A percentile compares a stretch with the other conserved stretches of the same genome.
These are phyloP conservation scores for Neotoma lepida DNA, from an alignment of 2,113 vertebrate genomes.

Conservation along the genomic window DNA sequence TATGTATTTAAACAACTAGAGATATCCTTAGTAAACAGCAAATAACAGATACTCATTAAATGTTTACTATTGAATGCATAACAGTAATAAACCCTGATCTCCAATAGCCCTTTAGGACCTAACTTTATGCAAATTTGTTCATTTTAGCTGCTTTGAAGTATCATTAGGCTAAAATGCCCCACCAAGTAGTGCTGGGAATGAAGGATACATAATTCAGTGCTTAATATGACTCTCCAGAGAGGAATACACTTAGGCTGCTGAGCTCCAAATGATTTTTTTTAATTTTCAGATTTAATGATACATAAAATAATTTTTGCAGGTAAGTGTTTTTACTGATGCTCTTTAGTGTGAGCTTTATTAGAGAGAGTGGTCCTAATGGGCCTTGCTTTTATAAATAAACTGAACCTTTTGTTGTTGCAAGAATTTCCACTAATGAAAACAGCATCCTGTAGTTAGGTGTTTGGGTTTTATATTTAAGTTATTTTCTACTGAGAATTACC, in stretches of 20 bases:
- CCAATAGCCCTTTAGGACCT: slow-evolving; percentile 62
- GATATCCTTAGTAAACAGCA: background rate
- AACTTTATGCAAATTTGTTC: slow-evolving; percentile 62
- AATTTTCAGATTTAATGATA: slow-evolving; percentile 71
- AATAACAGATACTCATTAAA: slow-evolving; percentile 52
- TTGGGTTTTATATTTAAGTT: background rate
- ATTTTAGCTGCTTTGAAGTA: slow-evolving; percentile 64
- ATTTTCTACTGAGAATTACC: background rate
- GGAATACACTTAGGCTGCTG: background rate
- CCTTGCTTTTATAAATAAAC: slow-evolving; percentile 61
- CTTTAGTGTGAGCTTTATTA: slow-evolving; percentile 45
- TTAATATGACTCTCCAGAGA: slow-evolving; percentile 42
- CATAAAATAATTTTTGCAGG: slow-evolving; percentile 66
- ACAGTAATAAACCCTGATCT: slow-evolving; percentile 63
- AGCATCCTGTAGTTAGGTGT: background rate
- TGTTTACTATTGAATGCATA: slow-evolving; percentile 65
- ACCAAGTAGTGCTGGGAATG: background rate
- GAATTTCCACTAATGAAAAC: slow-evolving; percentile 48
- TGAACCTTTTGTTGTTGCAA: slow-evolving; percentile 19
- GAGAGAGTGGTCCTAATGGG: slow-evolving; percentile 24
- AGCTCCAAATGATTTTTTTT: slow-evolving; percentile 64
- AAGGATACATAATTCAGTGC: slow-evolving; percentile 45
- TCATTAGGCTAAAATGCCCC: slow-evolving; percentile 9
- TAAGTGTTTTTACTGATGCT: slow-evolving; percentile 58
- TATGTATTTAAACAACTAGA: background rate